Base-by-base conservation (phyloP, 1,140 invertebrate genomes). In the Leptinotarsa lineolata region DNA sequence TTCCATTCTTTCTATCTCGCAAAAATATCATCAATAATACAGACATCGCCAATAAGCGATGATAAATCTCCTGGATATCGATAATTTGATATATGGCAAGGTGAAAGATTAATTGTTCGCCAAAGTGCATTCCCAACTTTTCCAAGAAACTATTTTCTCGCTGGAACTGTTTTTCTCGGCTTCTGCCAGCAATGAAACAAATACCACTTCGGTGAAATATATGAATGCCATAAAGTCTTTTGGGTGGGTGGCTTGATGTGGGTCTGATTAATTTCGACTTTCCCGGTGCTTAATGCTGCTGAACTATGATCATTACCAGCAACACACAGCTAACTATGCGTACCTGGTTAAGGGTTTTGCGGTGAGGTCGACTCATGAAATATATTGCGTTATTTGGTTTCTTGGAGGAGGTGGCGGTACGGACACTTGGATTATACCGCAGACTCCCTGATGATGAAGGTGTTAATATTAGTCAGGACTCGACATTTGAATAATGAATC, bases 231-330 rank as follows among this genome's bases (percentile, higher is more conserved):
- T 71, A 46, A 63, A 63, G 54, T 18, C 48, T 69, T 21, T 58
- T 39, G 64, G 68, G 68, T 39, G 64, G 68, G 68, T 59, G 21
- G 45, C 13, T 30, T 71, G 59, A 71, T 63, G 58, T 71, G 71
- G 71, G 63, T 72, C 60, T 64, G 71, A 72, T 72, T 72, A 72
- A 72, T 72, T 72, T 48, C 59, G 44, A 67, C 64, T 48, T 30
- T 48, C 18, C 20, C 18, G 45, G 61, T 61, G 70, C 18, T 60
- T 72, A 72, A 72, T 72, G 71, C 54, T 21, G 18, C 61, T 24
- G 63, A 72, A 72, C 71, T 72, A 72, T 72, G 71, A 72, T 66
- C 61, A 72, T 72, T 72, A 72, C 60, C 30, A 24, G 18, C 15
- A 72, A 72, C 63, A 24, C 63, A 24, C 61, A 48, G 24, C 61